phyloP scores from a whole-genome alignment of 2,888 invertebrate species.

The Synanthedon tipuliformis region DNA sequence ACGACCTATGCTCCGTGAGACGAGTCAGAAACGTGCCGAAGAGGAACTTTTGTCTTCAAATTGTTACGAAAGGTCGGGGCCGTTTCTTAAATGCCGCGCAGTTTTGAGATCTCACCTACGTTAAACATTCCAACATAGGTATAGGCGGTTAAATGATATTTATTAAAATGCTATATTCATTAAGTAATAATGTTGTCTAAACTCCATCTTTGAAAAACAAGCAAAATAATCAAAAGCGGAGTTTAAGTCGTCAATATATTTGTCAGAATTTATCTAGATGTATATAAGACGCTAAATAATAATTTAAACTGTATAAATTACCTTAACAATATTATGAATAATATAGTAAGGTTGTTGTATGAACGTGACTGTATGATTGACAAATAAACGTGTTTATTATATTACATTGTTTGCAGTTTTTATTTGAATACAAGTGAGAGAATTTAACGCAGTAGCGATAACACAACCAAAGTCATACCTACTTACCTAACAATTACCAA shows the following conservation, averaged over 20 bases:
- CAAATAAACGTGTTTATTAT: slow-evolving; percentile 62
- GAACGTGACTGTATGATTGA: slow-evolving; percentile 38
- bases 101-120: slow-evolving; percentile 25
- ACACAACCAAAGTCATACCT: too few species aligned
- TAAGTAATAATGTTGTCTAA: not conserved
- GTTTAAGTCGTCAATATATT: not conserved
- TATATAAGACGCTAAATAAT: slow-evolving; percentile 2
- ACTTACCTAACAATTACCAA: too few species aligned
- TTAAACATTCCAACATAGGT: slow-evolving; percentile 49
- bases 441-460: too few species aligned
- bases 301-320: slow-evolving; percentile 12
- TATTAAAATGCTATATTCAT: not conserved
- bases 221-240: not conserved
- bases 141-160: not conserved
- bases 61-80: slow-evolving; percentile 48
- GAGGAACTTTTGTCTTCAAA: slow-evolving; percentile 33
- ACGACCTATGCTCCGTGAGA: slow-evolving; percentile 26
- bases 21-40: slow-evolving; percentile 34
- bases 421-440: slow-evolving; percentile 20
- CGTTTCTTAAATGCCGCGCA: slow-evolving; percentile 36
- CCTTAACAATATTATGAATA: slow-evolving; percentile 26
- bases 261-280: not conserved
- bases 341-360: slow-evolving; percentile 38
- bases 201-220: not conserved
- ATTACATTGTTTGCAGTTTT: slow-evolving; percentile 43